Evolutionary conservation across 2,888 invertebrate species (phyloP), one percentile per base, ranked within the genome.

Genomic region (Apamea sordens): DNA sequence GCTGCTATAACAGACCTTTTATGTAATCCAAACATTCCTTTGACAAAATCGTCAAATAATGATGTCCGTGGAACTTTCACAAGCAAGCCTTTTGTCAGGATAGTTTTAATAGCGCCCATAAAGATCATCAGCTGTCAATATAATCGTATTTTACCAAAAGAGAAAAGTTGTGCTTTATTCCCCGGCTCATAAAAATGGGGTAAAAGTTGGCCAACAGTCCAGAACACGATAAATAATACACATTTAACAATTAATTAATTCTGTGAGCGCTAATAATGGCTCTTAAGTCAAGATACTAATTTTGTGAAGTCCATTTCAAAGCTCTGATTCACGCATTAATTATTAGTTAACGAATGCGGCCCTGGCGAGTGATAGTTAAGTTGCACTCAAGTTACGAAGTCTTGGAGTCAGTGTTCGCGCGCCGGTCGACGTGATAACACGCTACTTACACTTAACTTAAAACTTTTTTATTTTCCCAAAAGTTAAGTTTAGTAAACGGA

Each of bases 351-450:
- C 85, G 53, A 89, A 76, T 92, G 75, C 91, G 87, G 81, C 89
- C 91, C 92, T 92, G 92, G 76, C 71, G 61, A 88, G 90, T 89
- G 90, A 89, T 91, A 91, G 92, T 90, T 80, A 88, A 90, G 91
- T 89, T 89, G 79, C 88, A 88, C 72, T 83, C 88, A 84, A 87
- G 87, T 75, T 69, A 64, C n/a, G 72, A 71, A 41, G 75, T 41
- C 68, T 36, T 47, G 67, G 53, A 83, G 87, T 79, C 88, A 91
- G 91, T 91, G 88, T 87, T 76, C 84, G 87, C 81, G 86, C 89
- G 87, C 80, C 83, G 78, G 76, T 76, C 85, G 86, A 71, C 50
- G 83, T 84, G 85, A 69, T 44, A 86, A 87, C 90, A 91, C 92
- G 88, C 86, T 68, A 74, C 86, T 82, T 74, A 70, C 0, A 80